Evolutionary conservation across 2,797 vertebrate genomes (phyloP).

Genomic region (Coranthus polyacanthus): DNA sequence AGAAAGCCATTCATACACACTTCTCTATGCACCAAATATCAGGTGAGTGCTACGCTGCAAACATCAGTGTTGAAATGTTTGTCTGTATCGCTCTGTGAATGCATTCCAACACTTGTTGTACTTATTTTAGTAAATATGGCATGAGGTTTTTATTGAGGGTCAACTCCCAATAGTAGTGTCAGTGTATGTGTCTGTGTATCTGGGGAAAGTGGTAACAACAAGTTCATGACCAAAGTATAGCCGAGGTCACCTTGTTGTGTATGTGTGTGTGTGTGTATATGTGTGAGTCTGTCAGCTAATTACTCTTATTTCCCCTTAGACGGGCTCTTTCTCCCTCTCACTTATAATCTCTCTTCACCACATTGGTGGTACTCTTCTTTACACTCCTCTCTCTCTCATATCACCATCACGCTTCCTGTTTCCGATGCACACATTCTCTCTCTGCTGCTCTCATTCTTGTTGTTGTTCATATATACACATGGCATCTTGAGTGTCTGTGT

Average conservation of each 20-base stretch:
- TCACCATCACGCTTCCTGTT: constrained; percentile 37
- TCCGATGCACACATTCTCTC: constrained; percentile 62
- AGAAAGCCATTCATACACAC: constrained; percentile 82
- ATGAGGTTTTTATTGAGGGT: constrained; percentile 49
- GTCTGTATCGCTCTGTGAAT: too few relatives aligned
- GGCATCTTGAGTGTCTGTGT: constrained; percentile 56
- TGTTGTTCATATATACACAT: constrained; percentile 58
- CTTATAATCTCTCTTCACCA: constrained; percentile 73
- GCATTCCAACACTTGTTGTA: constrained; percentile 2
- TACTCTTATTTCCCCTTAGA: constrained; percentile 63
- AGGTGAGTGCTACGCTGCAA: constrained; percentile 57
- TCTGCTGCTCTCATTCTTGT: constrained; percentile 58
- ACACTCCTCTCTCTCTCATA: constrained; percentile 54
- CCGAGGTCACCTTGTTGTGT: constrained; percentile 71
- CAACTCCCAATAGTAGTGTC: constrained; percentile 56
- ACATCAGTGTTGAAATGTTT: neutral
- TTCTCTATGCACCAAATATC: constrained; percentile 55
- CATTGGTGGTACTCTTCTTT: constrained; percentile 63
- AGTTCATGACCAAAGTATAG: constrained; percentile 53
- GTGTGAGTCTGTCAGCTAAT: constrained; percentile 60
- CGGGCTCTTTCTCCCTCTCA: constrained; percentile 74
- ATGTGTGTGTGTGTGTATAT: constrained; percentile 10
- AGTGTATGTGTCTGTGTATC: constrained; percentile 43
- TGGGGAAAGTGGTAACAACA: constrained; percentile 39
- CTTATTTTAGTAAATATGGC: constrained; percentile 25